These are phyloP conservation scores for Tenthredo scrophulariae DNA, from an alignment of 2,888 invertebrate species.

Conservation along the genomic window DNA sequence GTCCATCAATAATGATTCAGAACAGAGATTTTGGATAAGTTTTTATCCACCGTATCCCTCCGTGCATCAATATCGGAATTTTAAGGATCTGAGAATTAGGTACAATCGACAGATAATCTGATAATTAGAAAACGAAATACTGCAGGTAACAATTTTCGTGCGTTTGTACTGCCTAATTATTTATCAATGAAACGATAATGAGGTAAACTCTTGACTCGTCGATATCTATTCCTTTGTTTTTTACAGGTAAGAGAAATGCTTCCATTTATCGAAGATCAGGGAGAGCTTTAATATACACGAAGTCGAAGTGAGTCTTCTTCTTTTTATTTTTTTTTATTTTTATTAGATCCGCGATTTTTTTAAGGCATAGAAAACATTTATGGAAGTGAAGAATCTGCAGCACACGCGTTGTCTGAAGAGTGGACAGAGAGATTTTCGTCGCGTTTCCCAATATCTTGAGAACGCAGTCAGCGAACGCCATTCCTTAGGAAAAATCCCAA, in stretches of 20 bases:
- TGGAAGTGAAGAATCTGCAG: neutral
- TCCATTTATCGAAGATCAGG: neutral
- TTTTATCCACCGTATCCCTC: neutral
- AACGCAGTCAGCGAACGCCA: constrained; percentile 47
- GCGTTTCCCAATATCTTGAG: constrained; percentile 39
- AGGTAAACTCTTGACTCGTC: neutral
- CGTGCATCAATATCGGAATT: neutral
- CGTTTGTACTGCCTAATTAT: neutral
- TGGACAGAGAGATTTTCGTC: constrained; percentile 23
- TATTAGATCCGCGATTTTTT: neutral
- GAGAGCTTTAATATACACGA: neutral
- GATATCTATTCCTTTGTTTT: neutral
- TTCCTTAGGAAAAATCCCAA: constrained; percentile 45
- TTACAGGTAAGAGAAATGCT: constrained; percentile 21
- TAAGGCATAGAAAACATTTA: neutral
- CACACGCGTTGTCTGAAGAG: neutral
- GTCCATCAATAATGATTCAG: neutral
- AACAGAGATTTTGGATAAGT: constrained; percentile 17
- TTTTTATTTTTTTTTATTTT: neutral
- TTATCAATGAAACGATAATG: neutral
- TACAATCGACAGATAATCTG: neutral
- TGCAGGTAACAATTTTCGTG: neutral
- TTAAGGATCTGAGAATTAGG: neutral
- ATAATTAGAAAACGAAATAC: neutral
- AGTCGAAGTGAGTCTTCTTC: neutral